A percentile compares a stretch with the other conserved stretches of the same genome.
Evolutionary conservation across 2,888 invertebrate genomes (phyloP).

Genomic region (Tetanocera ferruginea): DNA sequence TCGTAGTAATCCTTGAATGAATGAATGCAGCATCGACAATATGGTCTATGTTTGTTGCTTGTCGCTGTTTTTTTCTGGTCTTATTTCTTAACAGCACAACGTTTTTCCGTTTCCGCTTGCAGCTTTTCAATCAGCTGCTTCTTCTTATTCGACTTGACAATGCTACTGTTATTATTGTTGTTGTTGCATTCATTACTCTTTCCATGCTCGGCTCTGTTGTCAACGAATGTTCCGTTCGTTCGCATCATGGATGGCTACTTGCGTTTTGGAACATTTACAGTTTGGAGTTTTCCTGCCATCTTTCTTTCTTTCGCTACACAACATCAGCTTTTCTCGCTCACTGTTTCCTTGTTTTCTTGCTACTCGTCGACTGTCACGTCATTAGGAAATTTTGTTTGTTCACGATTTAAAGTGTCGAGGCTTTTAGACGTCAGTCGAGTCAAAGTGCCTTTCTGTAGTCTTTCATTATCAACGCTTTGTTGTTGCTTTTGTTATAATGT

Average conservation of each 20-base stretch:
- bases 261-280: too few species aligned
- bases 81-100: neutral
- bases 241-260: too few species aligned
- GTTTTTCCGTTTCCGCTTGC: neutral
- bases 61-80: neutral
- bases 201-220: too few species aligned
- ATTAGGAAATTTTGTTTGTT: constrained; percentile 16
- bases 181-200: neutral
- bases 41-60: neutral
- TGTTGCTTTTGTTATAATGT: neutral
- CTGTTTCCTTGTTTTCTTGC: neutral
- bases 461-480: neutral
- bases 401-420: neutral
- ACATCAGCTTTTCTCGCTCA: neutral
- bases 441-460: constrained; percentile 9
- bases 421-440: neutral
- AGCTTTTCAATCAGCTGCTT: constrained; percentile 12
- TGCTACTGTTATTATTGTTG: neutral
- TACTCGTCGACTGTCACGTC: neutral
- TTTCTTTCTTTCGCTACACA: neutral
- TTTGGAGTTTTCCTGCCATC: neutral
- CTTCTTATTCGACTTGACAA: neutral
- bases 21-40: neutral
- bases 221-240: too few species aligned
- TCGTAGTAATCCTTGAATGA: constrained; percentile 5